Percentiles rank a stretch among this genome's conserved stretches.
phyloP scores from a whole-genome alignment of 1,140 invertebrate genomes.

The Rhagoletis zephyria region DNA sequence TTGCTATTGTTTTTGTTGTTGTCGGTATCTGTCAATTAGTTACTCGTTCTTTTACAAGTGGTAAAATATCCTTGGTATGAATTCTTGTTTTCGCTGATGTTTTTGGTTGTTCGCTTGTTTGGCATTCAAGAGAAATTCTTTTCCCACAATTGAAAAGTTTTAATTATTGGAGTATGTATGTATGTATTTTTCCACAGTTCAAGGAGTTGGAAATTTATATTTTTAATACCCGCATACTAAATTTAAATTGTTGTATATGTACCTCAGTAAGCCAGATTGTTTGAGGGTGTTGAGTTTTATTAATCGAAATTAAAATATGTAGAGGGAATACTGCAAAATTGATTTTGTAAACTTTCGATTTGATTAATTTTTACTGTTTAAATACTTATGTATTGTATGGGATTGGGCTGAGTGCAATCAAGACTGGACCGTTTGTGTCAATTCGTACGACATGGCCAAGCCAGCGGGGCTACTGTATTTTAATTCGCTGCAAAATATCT shows the following conservation, averaged over 20 bases:
- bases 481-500: no score
- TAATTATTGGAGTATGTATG: conserved; percentile 29
- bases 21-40: conserved; percentile 50
- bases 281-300: background rate
- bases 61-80: conserved; percentile 44
- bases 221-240: background rate
- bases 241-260: background rate
- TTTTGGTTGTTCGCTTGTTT: conserved; percentile 15
- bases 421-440: no score
- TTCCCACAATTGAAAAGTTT: conserved; percentile 44
- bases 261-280: background rate
- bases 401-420: no score
- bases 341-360: no score
- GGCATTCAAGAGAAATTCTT: conserved; percentile 43
- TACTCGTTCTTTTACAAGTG: conserved; percentile 28
- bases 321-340: no score
- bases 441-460: no score
- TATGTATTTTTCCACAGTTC: background rate
- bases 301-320: background rate
- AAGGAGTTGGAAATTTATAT: conserved; percentile 9
- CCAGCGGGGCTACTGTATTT: no score
- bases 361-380: no score
- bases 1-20: background rate
- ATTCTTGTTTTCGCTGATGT: conserved; percentile 45
- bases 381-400: no score